Evolutionary conservation across 2,113 vertebrate species (phyloP).

Genomic region (Thryonomys swinderianus): DNA sequence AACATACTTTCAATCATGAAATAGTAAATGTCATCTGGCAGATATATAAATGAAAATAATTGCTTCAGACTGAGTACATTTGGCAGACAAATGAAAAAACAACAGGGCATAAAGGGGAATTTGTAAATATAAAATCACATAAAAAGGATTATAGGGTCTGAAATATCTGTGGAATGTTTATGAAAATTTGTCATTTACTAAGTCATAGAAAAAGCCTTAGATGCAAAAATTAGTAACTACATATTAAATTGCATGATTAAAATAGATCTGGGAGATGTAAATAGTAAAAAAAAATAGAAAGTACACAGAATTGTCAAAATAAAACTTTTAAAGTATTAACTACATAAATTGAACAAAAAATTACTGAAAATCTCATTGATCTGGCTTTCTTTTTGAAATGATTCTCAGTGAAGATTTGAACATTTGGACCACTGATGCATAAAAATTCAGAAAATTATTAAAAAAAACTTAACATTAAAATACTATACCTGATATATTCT

Average conservation of each 20-base stretch:
- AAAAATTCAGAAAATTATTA: constrained; percentile 3
- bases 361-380: constrained; percentile 9
- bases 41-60: not conserved
- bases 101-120: not conserved
- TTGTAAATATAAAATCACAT: not conserved
- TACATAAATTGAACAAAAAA: not conserved
- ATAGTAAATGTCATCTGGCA: not conserved
- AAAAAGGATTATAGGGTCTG: not conserved
- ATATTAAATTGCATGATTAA: not conserved
- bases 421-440: not conserved
- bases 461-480: not conserved
- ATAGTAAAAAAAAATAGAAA: constrained; percentile 15
- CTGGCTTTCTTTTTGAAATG: not conserved
- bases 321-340: not conserved
- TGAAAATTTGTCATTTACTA: not conserved
- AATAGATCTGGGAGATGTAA: not conserved
- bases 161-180: not conserved
- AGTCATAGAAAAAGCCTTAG: not conserved
- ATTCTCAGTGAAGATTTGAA: not conserved
- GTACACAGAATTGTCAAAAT: not conserved
- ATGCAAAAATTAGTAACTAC: not conserved
- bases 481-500: not conserved
- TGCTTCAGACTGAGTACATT: not conserved
- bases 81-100: not conserved
- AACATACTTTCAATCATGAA: not conserved